Base-by-base conservation (phyloP, 2,888 invertebrate genomes). In the Ditula angustiorana region DNA sequence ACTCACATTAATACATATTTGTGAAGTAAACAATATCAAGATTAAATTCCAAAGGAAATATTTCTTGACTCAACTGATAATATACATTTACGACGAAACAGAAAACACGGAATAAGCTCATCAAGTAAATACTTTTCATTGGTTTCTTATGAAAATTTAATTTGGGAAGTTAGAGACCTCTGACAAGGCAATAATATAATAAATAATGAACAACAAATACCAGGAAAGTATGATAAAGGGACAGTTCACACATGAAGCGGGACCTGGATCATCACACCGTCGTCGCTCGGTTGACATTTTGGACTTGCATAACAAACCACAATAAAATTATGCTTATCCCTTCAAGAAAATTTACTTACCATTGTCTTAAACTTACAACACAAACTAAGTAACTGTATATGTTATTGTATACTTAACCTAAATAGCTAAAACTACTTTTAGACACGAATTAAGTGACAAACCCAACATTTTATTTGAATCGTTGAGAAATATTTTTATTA, bases 261-360 rank as follows among this genome's bases (percentile, higher is more conserved):
- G 56, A 63, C 49, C 44, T 11, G 19, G 30, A 67, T 69, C 66
- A 71, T 61, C 68, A 69, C 60, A 60, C 19, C 16, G 7, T 41
- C 16, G 7, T 41, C 11, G 11, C 61, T 67, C 57, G 24, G 61
- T 61, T 67, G 69, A 66, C 68, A 69, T 68, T 69, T 67, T 41
- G 47, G 24, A 53, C 26, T 8, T 23, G 44, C 41, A 35, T 35
- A 44, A 44, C 24, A 26, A 35, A 61, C 44, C 41, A 23, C 24
- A 23, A 10, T 7, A 30, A 28, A 23, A 44, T 41, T 60, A 41
- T 19, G 44, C 50, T 49, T 13, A 49, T 30, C 13, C 24, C 21
- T 50, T 59, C 23, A 52, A 41, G 52, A 53, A 21, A 53, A 61
- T 53, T 61, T 61, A 61, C 41, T 53, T 19, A 28, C 33, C 60